Percentiles rank a stretch among this genome's conserved stretches.
phyloP scores from a whole-genome alignment of 1,140 invertebrate species.

The Brachionus rubens region DNA sequence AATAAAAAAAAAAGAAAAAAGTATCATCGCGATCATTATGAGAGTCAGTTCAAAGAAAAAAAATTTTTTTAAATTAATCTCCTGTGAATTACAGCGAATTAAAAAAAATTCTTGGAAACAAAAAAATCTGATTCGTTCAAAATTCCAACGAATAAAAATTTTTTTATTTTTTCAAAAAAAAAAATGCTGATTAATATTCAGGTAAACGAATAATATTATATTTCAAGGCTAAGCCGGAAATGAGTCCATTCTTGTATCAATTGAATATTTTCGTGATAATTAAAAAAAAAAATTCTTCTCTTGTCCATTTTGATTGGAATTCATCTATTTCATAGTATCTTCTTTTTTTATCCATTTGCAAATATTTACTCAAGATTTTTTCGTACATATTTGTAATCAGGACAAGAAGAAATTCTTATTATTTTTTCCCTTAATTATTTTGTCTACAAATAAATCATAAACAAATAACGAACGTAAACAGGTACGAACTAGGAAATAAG shows the following conservation, averaged over 20 bases:
- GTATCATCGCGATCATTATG: too few relatives aligned
- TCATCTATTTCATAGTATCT: neutral
- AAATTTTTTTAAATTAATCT: too few relatives aligned
- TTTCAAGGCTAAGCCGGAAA: neutral
- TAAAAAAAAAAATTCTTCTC: neutral
- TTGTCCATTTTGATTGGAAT: conserved; percentile 16
- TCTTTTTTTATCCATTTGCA: neutral
- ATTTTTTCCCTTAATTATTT: neutral
- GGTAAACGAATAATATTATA: neutral
- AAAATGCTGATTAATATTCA: too few relatives aligned
- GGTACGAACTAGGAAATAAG: neutral
- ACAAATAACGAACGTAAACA: neutral
- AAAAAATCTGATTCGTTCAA: too few relatives aligned
- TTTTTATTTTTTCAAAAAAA: too few relatives aligned
- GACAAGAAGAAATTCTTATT: conserved; percentile 7
- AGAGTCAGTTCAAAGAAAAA: too few relatives aligned
- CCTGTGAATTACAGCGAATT: too few relatives aligned
- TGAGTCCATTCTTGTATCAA: too few relatives aligned
- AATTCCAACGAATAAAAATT: too few relatives aligned
- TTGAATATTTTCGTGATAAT: conserved; percentile 20
- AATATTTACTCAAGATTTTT: conserved; percentile 28
- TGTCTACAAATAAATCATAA: neutral
- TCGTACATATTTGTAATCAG: conserved; percentile 26
- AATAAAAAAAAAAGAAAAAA: too few relatives aligned
- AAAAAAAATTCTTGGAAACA: too few relatives aligned